These are phyloP conservation scores for Schizotus pectinicornis DNA, from an alignment of 2,888 invertebrate species.

Conservation along the genomic window DNA sequence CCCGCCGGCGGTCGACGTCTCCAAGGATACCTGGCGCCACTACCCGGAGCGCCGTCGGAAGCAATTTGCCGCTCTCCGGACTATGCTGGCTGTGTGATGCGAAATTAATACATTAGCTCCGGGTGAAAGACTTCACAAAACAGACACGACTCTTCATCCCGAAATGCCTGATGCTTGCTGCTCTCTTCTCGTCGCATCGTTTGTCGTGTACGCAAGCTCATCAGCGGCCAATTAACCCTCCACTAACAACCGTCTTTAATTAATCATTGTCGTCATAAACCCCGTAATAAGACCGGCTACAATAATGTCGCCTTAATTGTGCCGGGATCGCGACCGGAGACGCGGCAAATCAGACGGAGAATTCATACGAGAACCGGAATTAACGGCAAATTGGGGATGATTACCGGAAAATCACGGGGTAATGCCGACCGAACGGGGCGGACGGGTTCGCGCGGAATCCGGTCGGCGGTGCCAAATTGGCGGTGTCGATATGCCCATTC, in stretches of 20 bases:
- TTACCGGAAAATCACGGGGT: no score
- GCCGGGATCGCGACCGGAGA: conserved; percentile 6
- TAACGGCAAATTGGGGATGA: no score
- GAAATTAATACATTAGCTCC: conserved; percentile 54
- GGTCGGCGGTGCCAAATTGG: no score
- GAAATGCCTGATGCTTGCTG: background rate
- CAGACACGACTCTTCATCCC: conserved; percentile 44
- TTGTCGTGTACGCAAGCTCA: conserved; percentile 26
- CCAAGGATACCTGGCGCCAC: conserved; percentile 65
- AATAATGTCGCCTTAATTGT: conserved; percentile 25
- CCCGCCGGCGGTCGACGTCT: conserved; percentile 58
- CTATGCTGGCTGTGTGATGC: conserved; percentile 44
- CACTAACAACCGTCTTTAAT: conserved; percentile 29
- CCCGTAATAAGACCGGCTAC: conserved; percentile 10
- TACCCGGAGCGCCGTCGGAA: conserved; percentile 65
- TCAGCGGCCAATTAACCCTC: conserved; percentile 27
- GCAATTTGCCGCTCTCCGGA: conserved; percentile 61
- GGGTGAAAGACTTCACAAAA: conserved; percentile 48
- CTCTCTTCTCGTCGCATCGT: background rate
- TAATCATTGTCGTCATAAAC: conserved; percentile 25
- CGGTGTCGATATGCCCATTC: no score
- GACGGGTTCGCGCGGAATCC: no score
- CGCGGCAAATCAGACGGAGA: background rate
- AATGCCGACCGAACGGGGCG: no score
- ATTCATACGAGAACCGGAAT: background rate